Evolutionary conservation across 2,888 invertebrate species (phyloP).

Genomic region (Brachyptera putata): DNA sequence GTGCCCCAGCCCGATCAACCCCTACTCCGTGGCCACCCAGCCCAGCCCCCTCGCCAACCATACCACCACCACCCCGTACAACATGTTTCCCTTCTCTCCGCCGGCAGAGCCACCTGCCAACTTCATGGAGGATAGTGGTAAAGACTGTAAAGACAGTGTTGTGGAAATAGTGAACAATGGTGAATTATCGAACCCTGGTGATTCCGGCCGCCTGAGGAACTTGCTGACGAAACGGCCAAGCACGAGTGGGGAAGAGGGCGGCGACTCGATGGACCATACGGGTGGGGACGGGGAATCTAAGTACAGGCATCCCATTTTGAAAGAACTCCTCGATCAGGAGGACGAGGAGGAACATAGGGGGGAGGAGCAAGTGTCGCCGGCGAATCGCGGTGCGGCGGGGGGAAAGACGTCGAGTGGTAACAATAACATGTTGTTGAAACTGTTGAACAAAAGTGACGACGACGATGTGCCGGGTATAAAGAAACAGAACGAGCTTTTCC

Average conservation of each 20-base stretch:
- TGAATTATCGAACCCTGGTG: constrained; percentile 42
- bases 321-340: constrained; percentile 61
- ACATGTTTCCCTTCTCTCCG: constrained; percentile 39
- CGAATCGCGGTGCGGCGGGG: constrained; percentile 31
- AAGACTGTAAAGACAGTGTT: constrained; percentile 49
- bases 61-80: constrained; percentile 40
- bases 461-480: constrained; percentile 48
- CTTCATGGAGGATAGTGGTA: constrained; percentile 51
- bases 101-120: constrained; percentile 48
- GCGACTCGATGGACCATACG: constrained; percentile 32
- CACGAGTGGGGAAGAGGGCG: constrained; percentile 35
- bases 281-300: constrained; percentile 37
- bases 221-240: constrained; percentile 48
- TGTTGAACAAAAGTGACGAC: constrained; percentile 71
- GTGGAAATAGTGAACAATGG: constrained; percentile 41
- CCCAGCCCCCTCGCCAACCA: constrained; percentile 51
- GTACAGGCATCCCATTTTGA: constrained; percentile 53
- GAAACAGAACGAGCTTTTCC: constrained; percentile 58
- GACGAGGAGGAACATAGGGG: constrained; percentile 54
- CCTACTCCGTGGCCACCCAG: constrained; percentile 45
- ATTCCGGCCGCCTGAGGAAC: constrained; percentile 56
- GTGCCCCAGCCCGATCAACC: constrained; percentile 46
- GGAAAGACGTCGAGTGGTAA: constrained; percentile 40
- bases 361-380: constrained; percentile 26
- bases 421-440: constrained; percentile 63